phyloP scores from a whole-genome alignment of 2,888 invertebrate species.

The Coremacera marginata region DNA sequence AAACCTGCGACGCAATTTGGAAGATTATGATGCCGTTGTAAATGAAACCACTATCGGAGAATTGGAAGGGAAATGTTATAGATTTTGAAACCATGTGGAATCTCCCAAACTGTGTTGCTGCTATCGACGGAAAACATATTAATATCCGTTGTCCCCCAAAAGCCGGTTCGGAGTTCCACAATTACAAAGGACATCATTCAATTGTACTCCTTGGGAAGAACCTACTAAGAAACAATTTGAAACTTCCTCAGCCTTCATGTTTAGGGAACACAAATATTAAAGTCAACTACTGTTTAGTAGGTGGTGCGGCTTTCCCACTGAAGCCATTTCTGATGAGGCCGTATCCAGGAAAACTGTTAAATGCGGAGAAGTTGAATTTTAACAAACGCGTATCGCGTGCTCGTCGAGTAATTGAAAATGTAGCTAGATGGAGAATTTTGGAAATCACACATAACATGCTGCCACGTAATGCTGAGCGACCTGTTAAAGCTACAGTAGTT shows the following conservation, averaged over 20 bases:
- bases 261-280: too few relatives aligned
- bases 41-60: conserved; percentile 5
- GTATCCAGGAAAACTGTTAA: neutral
- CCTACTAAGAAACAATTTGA: too few relatives aligned
- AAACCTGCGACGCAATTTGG: conserved; percentile 26
- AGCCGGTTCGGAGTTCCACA: conserved; percentile 38
- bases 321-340: neutral
- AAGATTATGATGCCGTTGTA: conserved; percentile 18
- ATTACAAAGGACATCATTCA: conserved; percentile 30
- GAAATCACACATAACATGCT: too few relatives aligned
- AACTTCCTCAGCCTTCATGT: too few relatives aligned
- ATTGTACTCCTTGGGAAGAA: too few relatives aligned
- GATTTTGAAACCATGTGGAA: conserved; percentile 40
- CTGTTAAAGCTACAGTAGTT: neutral
- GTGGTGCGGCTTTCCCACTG: conserved; percentile 7
- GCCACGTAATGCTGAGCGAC: neutral
- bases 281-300: too few relatives aligned
- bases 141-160: conserved; percentile 37
- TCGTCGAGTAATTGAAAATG: neutral
- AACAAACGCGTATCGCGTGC: conserved; percentile 8
- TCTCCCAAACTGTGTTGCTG: conserved; percentile 45
- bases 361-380: neutral
- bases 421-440: neutral
- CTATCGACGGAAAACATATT: conserved; percentile 45
- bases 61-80: conserved; percentile 20